Base-by-base conservation (phyloP, 2,113 vertebrate genomes). In the Bos javanicus region DNA sequence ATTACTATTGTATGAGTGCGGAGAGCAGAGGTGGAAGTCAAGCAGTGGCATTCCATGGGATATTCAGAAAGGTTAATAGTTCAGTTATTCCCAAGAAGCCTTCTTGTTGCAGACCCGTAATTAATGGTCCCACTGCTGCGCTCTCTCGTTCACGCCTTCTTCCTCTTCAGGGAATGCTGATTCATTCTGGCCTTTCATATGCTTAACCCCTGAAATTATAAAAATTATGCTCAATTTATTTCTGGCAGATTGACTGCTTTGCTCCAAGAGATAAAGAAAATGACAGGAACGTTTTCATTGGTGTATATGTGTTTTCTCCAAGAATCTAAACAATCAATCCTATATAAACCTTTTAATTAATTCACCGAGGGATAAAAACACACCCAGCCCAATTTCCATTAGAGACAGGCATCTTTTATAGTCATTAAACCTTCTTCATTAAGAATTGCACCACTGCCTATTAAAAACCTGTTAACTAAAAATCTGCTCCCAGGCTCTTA, bases 141-240 rank as follows among this genome's bases (percentile, higher is more conserved):
- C 99, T 91, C 97, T 98, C 95, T 99, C 99, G 15, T 89, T 98
- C 3, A 97, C 94, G 9, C 97, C 98, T 87, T 99, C 99, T 54
- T 99, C 99, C 98, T 99, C 99, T 71, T 99, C 99, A 56, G 98
- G 99, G 91, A 99, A 99, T 0, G 98, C 96, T 11, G 99, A 98
- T 10, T 98, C 98, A 23, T 97, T 99, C 98, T 99, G 99, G 30
- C 97, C 99, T 98, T 99, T 99, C 98, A 99, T 97, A n/a, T 99
- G 99, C 87, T 99, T 99, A 97, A 99, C 98, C 90, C 99, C 99
- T 99, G 98, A 96, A 99, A 99, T 98, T 50, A 98, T 1, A 99
- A 60, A 98, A 97, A 97, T n/a, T 16, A 43, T 1, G 62, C 48
- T 97, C 74, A 80, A 94, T 97, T 93, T 92, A 88, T 80, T 96